Conservation (phyloP, 2,888 invertebrate species). For the Galerucella calmariensis region DNA sequence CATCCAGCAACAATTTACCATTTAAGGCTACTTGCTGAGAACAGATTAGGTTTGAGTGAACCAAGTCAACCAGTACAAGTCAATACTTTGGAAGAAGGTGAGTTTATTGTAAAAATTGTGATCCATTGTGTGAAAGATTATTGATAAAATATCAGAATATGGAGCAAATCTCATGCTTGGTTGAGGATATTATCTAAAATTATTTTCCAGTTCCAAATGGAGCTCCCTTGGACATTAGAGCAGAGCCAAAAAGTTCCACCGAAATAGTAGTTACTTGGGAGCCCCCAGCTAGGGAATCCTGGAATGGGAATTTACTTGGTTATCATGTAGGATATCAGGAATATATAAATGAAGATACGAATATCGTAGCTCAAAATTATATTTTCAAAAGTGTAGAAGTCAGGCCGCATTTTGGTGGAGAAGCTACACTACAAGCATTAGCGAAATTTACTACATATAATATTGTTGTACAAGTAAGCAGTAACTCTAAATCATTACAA, state of each 20-base stretch:
- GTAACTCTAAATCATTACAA: no score
- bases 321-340: slow-evolving; percentile 89
- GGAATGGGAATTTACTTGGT: slow-evolving; percentile 89
- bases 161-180: not conserved
- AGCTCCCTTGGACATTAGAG: slow-evolving; percentile 82
- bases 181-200: not conserved
- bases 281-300: slow-evolving; percentile 84
- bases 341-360: slow-evolving; percentile 62
- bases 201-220: slow-evolving; percentile 76
- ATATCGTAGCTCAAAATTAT: slow-evolving; percentile 67
- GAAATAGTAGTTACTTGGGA: slow-evolving; percentile 89
- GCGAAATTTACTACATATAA: slow-evolving; percentile 84
- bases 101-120: slow-evolving; percentile 21
- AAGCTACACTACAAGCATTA: slow-evolving; percentile 76
- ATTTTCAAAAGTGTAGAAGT: slow-evolving; percentile 82
- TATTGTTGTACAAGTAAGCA: slow-evolving; percentile 78
- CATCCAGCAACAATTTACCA: slow-evolving; percentile 90
- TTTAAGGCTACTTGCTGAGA: slow-evolving; percentile 88
- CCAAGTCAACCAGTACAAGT: slow-evolving; percentile 87
- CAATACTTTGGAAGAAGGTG: slow-evolving; percentile 86
- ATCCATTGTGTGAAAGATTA: no score
- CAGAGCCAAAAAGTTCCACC: slow-evolving; percentile 86
- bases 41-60: slow-evolving; percentile 87
- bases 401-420: slow-evolving; percentile 77
- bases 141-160: no score